Percentiles rank a stretch among this genome's conserved stretches.
These are phyloP conservation scores for Cardinalis cardinalis DNA, from an alignment of 2,113 vertebrate species.

Conservation along the genomic window DNA sequence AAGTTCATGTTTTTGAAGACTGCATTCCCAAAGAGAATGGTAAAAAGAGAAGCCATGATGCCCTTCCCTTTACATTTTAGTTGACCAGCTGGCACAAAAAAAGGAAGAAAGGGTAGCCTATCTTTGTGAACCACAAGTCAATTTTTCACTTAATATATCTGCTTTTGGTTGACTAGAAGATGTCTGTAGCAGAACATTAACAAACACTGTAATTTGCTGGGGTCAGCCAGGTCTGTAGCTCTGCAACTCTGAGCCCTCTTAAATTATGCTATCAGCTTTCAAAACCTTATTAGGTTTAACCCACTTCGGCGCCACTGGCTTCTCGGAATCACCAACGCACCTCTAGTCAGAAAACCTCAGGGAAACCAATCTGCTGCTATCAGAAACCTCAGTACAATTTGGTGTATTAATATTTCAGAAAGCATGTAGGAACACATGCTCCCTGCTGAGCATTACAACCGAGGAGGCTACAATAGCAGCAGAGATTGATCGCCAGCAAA, in stretches of 20 bases:
- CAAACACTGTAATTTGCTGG: slow-evolving; percentile 73
- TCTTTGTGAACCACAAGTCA: slow-evolving; percentile 67
- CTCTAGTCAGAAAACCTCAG: slow-evolving; percentile 82
- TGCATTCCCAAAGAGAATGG: neutral
- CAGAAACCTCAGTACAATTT: slow-evolving; percentile 85
- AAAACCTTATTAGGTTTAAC: slow-evolving; percentile 86
- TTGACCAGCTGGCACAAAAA: slow-evolving; percentile 31
- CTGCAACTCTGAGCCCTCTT: slow-evolving; percentile 67
- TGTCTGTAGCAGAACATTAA: slow-evolving; percentile 72
- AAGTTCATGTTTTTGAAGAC: slow-evolving; percentile 50
- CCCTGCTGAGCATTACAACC: slow-evolving; percentile 78
- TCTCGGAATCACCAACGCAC: slow-evolving; percentile 85
- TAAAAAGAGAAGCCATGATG: slow-evolving; percentile 8
- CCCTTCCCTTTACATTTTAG: slow-evolving; percentile 19
- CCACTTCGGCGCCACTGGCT: slow-evolving; percentile 82
- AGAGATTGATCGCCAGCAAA: slow-evolving; percentile 48
- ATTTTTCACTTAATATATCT: slow-evolving; percentile 80
- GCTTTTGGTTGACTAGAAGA: slow-evolving; percentile 70
- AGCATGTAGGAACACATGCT: slow-evolving; percentile 72
- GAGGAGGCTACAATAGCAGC: slow-evolving; percentile 59
- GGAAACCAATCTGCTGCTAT: slow-evolving; percentile 79
- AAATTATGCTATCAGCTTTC: slow-evolving; percentile 87
- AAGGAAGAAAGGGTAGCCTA: slow-evolving; percentile 43
- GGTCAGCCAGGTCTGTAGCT: slow-evolving; percentile 71
- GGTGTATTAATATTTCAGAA: slow-evolving; percentile 91